A percentile compares a stretch with the other conserved stretches of the same genome.
These are phyloP conservation scores for Drosophila paramelanica DNA, from an alignment of 2,888 invertebrate species.

Conservation along the genomic window DNA sequence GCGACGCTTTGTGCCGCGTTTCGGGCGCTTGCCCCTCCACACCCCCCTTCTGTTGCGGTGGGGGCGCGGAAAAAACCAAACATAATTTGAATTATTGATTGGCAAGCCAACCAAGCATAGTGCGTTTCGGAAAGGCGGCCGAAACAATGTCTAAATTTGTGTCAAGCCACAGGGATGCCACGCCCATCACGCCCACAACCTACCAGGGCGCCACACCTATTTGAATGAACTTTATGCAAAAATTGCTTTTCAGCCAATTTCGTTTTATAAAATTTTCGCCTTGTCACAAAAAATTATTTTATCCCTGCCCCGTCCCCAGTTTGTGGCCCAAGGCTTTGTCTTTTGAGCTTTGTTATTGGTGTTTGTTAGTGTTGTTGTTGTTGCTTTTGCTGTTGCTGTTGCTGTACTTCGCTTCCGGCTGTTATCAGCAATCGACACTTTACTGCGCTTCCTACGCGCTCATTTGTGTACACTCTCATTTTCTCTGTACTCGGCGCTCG, in stretches of 20 bases:
- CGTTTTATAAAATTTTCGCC: conserved; percentile 62
- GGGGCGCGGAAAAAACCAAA: conserved; percentile 46
- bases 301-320: neutral
- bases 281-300: conserved; percentile 38
- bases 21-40: neutral
- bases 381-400: conserved; percentile 31
- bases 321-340: conserved; percentile 57
- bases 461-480: conserved; percentile 54
- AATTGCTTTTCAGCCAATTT: conserved; percentile 72
- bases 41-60: neutral
- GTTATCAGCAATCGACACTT: conserved; percentile 79
- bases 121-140: conserved; percentile 46
- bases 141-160: conserved; percentile 65
- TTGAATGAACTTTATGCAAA: conserved; percentile 56
- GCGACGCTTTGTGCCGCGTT: conserved; percentile 11
- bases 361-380: conserved; percentile 28
- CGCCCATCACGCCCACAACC: conserved; percentile 31
- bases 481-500: conserved; percentile 6
- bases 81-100: conserved; percentile 79
- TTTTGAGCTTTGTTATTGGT: conserved; percentile 55
- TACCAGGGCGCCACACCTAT: conserved; percentile 53
- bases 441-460: conserved; percentile 52
- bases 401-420: conserved; percentile 70
- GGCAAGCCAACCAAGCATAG: conserved; percentile 55
- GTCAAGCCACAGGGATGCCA: conserved; percentile 58